Conservation (phyloP, 2,888 invertebrate species). For the Podotricha telesiphe region DNA sequence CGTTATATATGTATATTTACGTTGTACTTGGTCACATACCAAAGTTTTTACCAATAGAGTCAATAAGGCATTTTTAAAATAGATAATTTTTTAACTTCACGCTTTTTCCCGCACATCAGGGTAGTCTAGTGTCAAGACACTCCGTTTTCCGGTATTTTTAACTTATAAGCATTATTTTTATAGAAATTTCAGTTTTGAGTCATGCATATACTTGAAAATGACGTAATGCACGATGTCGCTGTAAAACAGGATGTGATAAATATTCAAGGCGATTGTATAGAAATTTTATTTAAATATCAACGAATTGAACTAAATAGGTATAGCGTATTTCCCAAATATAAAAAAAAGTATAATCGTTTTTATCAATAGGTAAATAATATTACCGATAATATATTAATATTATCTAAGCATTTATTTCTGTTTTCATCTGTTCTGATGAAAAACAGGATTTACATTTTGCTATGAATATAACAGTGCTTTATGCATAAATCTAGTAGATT, state of each 20-base stretch:
- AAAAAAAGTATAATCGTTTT: background rate
- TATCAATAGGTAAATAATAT: background rate
- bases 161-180: background rate
- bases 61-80: too few relatives aligned
- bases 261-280: conserved; percentile 10
- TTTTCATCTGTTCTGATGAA: background rate
- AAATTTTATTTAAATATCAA: conserved; percentile 8
- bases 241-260: conserved; percentile 13
- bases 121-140: too few relatives aligned
- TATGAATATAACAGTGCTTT: background rate
- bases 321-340: background rate
- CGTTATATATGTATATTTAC: background rate
- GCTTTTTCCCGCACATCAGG: too few relatives aligned
- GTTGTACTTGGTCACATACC: background rate
- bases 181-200: conserved; percentile 11
- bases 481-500: background rate
- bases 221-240: background rate
- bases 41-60: background rate
- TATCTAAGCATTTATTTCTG: background rate
- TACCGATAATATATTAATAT: background rate
- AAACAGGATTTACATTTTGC: background rate
- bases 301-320: conserved; percentile 9
- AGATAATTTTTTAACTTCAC: too few relatives aligned
- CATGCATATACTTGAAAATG: background rate
- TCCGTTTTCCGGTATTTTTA: too few relatives aligned